A percentile compares a stretch with the other conserved stretches of the same genome.
These are phyloP conservation scores for Eristalis intricaria DNA, from an alignment of 2,888 invertebrate species.

Conservation along the genomic window DNA sequence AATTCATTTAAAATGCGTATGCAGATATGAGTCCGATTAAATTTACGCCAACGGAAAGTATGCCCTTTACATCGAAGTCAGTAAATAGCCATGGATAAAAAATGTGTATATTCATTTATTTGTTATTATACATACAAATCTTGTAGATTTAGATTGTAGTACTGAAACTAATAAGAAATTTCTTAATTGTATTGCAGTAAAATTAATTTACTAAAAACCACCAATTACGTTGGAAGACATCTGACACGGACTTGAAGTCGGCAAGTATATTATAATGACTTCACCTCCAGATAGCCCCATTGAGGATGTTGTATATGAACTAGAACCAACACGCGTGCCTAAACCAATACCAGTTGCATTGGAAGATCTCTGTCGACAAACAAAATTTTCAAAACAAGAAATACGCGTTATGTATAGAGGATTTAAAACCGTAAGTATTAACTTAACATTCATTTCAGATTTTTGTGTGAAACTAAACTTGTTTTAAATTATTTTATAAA, in stretches of 20 bases:
- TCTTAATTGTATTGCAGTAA: not conserved
- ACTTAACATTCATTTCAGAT: not conserved
- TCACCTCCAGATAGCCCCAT: conserved; percentile 93
- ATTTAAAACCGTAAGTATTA: conserved; percentile 86
- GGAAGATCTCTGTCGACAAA: conserved; percentile 95
- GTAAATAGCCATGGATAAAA: too few species aligned
- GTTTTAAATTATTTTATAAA: too few species aligned
- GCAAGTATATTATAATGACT: conserved; percentile 84
- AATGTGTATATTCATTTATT: too few species aligned
- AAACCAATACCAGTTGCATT: conserved; percentile 92
- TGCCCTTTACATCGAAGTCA: too few species aligned
- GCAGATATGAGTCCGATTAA: too few species aligned
- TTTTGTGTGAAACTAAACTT: not conserved
- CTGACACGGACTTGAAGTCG: not conserved
- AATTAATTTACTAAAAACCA: not conserved
- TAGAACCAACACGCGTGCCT: conserved; percentile 89
- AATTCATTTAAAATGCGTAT: too few species aligned
- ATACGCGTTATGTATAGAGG: conserved; percentile 98
- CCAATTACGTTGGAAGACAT: not conserved
- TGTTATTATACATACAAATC: too few species aligned
- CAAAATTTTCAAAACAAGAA: conserved; percentile 97
- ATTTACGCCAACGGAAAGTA: too few species aligned
- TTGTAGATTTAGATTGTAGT: too few species aligned
- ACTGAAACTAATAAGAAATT: not conserved
- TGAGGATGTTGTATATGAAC: conserved; percentile 92